These are phyloP conservation scores for Hoplodrina blanda DNA, from an alignment of 2,888 invertebrate species.

Conservation along the genomic window DNA sequence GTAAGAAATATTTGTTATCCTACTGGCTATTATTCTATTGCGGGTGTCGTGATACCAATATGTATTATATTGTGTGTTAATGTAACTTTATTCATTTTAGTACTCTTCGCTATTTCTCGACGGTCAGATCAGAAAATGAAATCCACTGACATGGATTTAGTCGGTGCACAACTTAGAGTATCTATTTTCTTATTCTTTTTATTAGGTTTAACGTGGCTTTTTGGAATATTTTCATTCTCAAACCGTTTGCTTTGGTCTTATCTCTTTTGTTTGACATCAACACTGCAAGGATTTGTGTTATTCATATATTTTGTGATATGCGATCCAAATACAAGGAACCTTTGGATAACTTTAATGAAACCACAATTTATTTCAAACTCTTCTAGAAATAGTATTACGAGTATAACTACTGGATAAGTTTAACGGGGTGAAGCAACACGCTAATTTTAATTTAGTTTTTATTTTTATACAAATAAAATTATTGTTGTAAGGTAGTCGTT, in stretches of 20 bases:
- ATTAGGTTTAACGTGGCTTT: conserved; percentile 91
- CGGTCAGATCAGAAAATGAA: conserved; percentile 89
- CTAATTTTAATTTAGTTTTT: conserved; percentile 25
- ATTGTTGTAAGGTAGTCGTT: not conserved
- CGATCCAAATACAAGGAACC: conserved; percentile 88
- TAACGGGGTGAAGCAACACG: conserved; percentile 21
- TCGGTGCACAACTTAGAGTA: conserved; percentile 88
- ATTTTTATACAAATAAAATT: not conserved
- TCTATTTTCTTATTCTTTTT: conserved; percentile 91
- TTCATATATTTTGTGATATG: conserved; percentile 91
- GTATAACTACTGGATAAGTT: conserved; percentile 68
- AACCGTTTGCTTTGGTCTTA: conserved; percentile 90
- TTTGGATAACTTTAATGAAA: conserved; percentile 87
- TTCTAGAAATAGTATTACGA: conserved; percentile 80
- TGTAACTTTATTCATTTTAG: conserved; percentile 88
- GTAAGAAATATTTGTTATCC: conserved; percentile 89
- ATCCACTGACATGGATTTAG: conserved; percentile 79
- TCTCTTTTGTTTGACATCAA: conserved; percentile 91
- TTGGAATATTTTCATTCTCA: conserved; percentile 90
- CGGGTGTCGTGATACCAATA: conserved; percentile 89
- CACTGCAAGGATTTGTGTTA: conserved; percentile 91
- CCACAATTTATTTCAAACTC: conserved; percentile 75
- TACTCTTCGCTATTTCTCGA: conserved; percentile 88
- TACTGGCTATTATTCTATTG: conserved; percentile 84
- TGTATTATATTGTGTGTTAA: conserved; percentile 88